Conservation (phyloP, 2,797 vertebrate species). For the Pseudomugil gertrudae region DNA sequence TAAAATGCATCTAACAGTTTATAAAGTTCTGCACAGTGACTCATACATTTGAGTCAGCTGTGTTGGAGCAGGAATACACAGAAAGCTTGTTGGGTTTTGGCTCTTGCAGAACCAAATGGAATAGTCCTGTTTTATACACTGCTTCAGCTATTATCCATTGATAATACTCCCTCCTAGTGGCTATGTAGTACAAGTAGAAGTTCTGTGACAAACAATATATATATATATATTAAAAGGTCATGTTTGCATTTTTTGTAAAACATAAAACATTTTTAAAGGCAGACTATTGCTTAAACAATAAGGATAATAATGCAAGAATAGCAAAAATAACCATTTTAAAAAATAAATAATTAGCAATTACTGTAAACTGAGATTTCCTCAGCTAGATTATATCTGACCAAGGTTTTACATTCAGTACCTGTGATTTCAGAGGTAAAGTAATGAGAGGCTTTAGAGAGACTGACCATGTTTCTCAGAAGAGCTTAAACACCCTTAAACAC, state of each 20-base stretch:
- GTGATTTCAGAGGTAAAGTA: neutral
- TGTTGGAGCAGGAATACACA: too few species aligned
- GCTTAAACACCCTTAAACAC: too few species aligned
- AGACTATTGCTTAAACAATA: neutral
- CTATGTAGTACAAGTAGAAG: neutral
- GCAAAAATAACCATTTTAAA: neutral
- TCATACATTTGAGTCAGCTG: too few species aligned
- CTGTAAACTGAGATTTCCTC: neutral
- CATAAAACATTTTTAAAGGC: neutral
- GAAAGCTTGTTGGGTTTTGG: too few species aligned
- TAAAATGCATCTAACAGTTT: too few species aligned
- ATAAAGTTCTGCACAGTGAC: too few species aligned
- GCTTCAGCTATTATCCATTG: neutral
- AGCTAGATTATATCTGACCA: slow-evolving; percentile 2
- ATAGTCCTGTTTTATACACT: neutral
- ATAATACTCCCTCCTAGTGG: slow-evolving; percentile 19
- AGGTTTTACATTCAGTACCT: neutral
- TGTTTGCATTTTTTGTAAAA: neutral
- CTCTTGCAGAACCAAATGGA: too few species aligned
- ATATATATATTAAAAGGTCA: neutral
- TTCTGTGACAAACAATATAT: neutral
- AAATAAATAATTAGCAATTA: neutral
- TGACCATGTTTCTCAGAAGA: neutral
- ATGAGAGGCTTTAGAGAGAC: slow-evolving; percentile 2
- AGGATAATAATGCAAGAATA: neutral